Evolutionary conservation across 30 jellyfish, hydroid and myxozoan species (phyloP).

Genomic region (Aurelia sp.): DNA sequence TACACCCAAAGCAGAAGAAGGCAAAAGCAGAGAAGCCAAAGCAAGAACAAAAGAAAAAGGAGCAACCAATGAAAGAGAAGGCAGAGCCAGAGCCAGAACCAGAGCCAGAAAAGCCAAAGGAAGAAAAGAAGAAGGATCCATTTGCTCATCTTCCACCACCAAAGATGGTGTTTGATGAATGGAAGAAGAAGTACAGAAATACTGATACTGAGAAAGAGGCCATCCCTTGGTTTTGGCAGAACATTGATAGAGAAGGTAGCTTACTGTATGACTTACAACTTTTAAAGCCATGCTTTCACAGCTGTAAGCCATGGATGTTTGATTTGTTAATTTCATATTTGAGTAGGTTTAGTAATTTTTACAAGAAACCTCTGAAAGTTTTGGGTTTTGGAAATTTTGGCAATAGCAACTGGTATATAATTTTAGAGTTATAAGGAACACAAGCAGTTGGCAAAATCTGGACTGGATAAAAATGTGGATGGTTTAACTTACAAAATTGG

Average conservation of each 20-base stretch:
- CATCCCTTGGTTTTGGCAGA: slow-evolving; percentile 92
- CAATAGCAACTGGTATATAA: too few species aligned
- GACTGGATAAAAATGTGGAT: too few species aligned
- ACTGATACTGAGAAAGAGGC: slow-evolving; percentile 75
- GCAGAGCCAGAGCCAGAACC: slow-evolving; percentile 32
- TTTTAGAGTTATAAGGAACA: too few species aligned
- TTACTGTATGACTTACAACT: not conserved
- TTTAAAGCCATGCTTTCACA: too few species aligned
- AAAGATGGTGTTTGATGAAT: slow-evolving; percentile 85
- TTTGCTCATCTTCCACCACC: slow-evolving; percentile 92
- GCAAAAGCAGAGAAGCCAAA: slow-evolving; percentile 16
- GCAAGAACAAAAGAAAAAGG: slow-evolving; percentile 41
- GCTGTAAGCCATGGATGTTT: too few species aligned
- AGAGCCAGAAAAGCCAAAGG: slow-evolving; percentile 55
- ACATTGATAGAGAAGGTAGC: slow-evolving; percentile 84
- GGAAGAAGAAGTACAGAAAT: slow-evolving; percentile 90
- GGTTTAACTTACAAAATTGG: too few species aligned
- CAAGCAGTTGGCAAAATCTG: too few species aligned
- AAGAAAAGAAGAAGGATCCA: slow-evolving; percentile 74
- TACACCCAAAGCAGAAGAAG: slow-evolving; percentile 85
- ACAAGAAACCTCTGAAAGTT: too few species aligned
- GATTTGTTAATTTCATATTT: too few species aligned
- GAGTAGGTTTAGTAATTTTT: too few species aligned
- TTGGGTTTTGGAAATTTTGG: too few species aligned
- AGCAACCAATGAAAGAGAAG: slow-evolving; percentile 10